Evolutionary conservation across 2,888 invertebrate species (phyloP).

Genomic region (Drosophila flavopinicola): DNA sequence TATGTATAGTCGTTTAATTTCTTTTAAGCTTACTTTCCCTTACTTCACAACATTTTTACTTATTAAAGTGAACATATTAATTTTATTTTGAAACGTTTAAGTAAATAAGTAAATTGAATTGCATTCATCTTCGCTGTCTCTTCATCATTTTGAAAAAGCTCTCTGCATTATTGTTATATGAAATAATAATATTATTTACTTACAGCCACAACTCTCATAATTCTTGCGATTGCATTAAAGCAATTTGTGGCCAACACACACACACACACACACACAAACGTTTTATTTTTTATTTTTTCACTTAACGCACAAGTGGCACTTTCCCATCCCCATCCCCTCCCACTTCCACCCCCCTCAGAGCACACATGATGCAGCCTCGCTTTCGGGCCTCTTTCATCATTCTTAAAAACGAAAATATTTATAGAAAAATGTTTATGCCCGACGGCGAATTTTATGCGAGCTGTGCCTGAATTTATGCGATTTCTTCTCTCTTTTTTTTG

Average conservation of each 20-base stretch:
- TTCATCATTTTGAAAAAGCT: background rate
- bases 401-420: slow-evolving; percentile 60
- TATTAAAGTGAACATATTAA: no score
- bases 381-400: slow-evolving; percentile 37
- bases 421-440: slow-evolving; percentile 54
- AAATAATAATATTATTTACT: slow-evolving; percentile 5
- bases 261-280: slow-evolving; percentile 4
- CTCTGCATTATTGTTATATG: background rate
- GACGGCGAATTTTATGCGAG: slow-evolving; percentile 55
- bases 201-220: slow-evolving; percentile 1
- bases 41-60: no score
- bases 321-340: background rate
- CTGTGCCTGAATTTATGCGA: slow-evolving; percentile 58
- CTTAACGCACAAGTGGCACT: slow-evolving; percentile 40
- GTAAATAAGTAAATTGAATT: background rate
- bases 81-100: background rate
- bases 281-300: no score
- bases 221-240: slow-evolving; percentile 29
- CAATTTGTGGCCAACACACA: slow-evolving; percentile 36
- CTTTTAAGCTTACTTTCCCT: no score
- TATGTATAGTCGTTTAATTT: no score
- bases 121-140: background rate
- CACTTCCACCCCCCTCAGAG: background rate
- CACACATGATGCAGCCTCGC: background rate
- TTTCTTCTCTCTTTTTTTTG: slow-evolving; percentile 13